phyloP scores from a whole-genome alignment of 2,113 vertebrate species.

The Eretmodus cyanostictus region DNA sequence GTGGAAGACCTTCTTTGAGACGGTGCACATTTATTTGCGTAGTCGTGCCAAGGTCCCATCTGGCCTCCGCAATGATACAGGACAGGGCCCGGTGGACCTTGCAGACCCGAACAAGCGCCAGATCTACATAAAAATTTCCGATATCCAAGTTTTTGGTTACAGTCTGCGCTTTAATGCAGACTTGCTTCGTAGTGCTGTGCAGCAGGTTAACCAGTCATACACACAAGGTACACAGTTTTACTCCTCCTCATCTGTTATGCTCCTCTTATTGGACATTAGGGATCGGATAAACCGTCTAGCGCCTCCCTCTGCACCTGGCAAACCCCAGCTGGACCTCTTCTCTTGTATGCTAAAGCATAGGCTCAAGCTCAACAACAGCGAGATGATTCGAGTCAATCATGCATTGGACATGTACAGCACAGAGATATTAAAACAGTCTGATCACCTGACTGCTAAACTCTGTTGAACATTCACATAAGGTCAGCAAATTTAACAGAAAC shows the following conservation, averaged over 20 bases:
- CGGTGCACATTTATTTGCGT: constrained; percentile 97
- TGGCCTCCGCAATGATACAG: constrained; percentile 89
- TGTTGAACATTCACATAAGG: constrained; percentile 75
- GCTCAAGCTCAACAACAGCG: constrained; percentile 97
- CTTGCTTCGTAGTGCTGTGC: constrained; percentile 92
- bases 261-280: constrained; percentile 94
- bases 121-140: constrained; percentile 99
- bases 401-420: constrained; percentile 99
- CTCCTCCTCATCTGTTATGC: constrained; percentile 96
- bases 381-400: constrained; percentile 97
- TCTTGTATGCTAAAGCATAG: constrained; percentile 99
- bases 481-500: constrained; percentile 4
- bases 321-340: constrained; percentile 97
- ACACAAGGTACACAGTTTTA: constrained; percentile 96
- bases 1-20: constrained; percentile 99
- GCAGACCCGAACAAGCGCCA: constrained; percentile 94
- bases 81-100: constrained; percentile 94
- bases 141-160: constrained; percentile 97
- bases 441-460: constrained; percentile 98
- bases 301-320: constrained; percentile 89
- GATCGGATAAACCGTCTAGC: constrained; percentile 98
- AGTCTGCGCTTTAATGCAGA: constrained; percentile 95
- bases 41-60: constrained; percentile 94
- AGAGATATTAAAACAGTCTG: constrained; percentile 97
- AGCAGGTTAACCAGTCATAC: constrained; percentile 98